A percentile compares a stretch with the other conserved stretches of the same genome.
Conservation (phyloP, 2,113 vertebrate genomes). For the Albula goreensis region DNA sequence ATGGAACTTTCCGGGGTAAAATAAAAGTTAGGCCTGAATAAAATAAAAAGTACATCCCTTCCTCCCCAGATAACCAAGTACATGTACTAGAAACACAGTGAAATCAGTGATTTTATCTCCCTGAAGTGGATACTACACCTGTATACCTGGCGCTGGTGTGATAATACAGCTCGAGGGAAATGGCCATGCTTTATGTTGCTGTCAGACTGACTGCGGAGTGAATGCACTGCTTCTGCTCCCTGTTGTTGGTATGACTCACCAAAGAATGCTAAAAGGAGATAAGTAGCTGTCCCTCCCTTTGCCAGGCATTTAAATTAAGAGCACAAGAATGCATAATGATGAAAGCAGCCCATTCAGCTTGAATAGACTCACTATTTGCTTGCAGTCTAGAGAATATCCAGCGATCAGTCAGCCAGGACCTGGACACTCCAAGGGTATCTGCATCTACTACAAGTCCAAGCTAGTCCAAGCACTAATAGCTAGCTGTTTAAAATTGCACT, state of each 20-base stretch:
- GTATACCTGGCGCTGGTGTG: neutral
- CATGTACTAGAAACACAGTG: neutral
- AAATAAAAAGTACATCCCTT: neutral
- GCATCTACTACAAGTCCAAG: no score
- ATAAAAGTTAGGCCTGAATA: no score
- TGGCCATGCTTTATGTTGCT: neutral
- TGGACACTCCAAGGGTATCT: no score
- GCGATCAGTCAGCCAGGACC: no score
- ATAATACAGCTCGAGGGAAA: neutral
- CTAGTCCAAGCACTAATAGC: no score
- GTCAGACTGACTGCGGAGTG: neutral
- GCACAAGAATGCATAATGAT: no score
- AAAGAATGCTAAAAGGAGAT: neutral
- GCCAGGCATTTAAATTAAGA: conserved; percentile 9
- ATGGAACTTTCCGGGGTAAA: no score
- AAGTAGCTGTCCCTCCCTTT: conserved; percentile 6
- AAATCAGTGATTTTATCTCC: neutral
- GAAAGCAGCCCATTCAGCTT: no score
- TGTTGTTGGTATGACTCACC: neutral
- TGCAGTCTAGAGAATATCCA: no score
- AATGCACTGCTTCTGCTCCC: neutral
- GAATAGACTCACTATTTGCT: no score
- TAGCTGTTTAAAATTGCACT: no score
- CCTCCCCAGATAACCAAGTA: neutral
- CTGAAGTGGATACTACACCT: neutral